A percentile compares a stretch with the other conserved stretches of the same genome.
phyloP scores from a whole-genome alignment of 2,797 vertebrate species.

The Amphiprion clarkii region DNA sequence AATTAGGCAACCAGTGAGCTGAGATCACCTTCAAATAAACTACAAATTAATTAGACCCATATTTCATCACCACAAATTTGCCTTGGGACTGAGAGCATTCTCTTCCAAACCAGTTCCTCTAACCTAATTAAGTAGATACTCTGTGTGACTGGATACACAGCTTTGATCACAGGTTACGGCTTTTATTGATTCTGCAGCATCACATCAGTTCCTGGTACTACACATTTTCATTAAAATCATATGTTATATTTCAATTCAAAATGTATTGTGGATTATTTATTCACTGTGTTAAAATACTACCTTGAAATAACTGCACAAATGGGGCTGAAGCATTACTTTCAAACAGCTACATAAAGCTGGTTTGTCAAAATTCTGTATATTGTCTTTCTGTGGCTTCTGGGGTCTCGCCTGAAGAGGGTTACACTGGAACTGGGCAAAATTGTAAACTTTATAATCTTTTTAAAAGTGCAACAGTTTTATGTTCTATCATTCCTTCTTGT shows the following conservation, averaged over 20 bases:
- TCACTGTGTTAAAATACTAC: background rate
- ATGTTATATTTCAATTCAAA: conserved; percentile 13
- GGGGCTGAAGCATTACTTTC: background rate
- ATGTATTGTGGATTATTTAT: conserved; percentile 23
- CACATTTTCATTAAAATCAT: background rate
- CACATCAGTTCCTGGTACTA: conserved; percentile 8
- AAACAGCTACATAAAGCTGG: background rate
- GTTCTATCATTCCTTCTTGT: conserved; percentile 17
- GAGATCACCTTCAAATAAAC: conserved; percentile 47
- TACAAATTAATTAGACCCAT: conserved; percentile 46
- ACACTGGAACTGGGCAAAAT: conserved; percentile 28
- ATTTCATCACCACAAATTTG: conserved; percentile 42
- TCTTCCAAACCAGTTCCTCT: background rate
- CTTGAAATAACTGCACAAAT: conserved; percentile 1
- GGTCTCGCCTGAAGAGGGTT: conserved; percentile 32
- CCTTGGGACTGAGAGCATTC: conserved; percentile 20
- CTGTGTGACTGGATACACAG: conserved; percentile 1
- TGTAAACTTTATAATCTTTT: background rate
- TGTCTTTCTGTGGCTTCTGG: conserved; percentile 13
- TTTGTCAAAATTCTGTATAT: conserved; percentile 13
- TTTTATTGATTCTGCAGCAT: conserved; percentile 18
- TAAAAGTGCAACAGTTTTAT: conserved; percentile 7
- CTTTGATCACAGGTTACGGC: conserved; percentile 19
- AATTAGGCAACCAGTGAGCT: conserved; percentile 29
- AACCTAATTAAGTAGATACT: conserved; percentile 27